Percentiles rank a stretch among this genome's conserved stretches.
These are phyloP conservation scores for Hirundo rustica DNA, from an alignment of 2,797 vertebrate genomes.

Conservation along the genomic window DNA sequence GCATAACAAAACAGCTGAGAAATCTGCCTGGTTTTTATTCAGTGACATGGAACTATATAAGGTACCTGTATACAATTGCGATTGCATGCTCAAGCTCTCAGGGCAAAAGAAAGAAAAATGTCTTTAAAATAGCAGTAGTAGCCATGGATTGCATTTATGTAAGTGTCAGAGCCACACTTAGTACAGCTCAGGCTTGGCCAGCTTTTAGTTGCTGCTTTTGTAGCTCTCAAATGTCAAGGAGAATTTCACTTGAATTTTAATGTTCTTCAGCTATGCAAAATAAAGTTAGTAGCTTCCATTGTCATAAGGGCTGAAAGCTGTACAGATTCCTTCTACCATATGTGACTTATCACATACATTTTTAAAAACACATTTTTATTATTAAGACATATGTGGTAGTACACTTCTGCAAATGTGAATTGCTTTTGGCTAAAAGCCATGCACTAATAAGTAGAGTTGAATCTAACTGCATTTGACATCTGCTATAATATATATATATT, in stretches of 20 bases:
- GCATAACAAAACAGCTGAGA: slow-evolving; percentile 55
- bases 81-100: slow-evolving; percentile 18
- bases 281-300: slow-evolving; percentile 63
- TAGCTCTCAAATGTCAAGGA: slow-evolving; percentile 62
- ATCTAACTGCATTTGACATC: slow-evolving; percentile 77
- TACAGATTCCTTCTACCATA: slow-evolving; percentile 73
- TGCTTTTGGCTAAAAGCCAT: slow-evolving; percentile 80
- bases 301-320: slow-evolving; percentile 71
- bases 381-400: slow-evolving; percentile 79
- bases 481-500: slow-evolving; percentile 44
- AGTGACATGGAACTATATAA: slow-evolving; percentile 39
- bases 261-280: slow-evolving; percentile 50
- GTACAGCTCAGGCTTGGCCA: slow-evolving; percentile 24
- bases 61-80: slow-evolving; percentile 16
- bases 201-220: slow-evolving; percentile 35
- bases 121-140: slow-evolving; percentile 24
- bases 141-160: background rate
- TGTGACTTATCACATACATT: slow-evolving; percentile 77
- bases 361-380: slow-evolving; percentile 76
- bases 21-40: slow-evolving; percentile 33
- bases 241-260: slow-evolving; percentile 69
- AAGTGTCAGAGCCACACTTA: background rate
- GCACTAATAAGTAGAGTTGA: slow-evolving; percentile 77
- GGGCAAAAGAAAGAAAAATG: background rate
- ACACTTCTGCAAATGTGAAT: slow-evolving; percentile 76